Evolutionary conservation across 1,140 invertebrate genomes (phyloP).

Genomic region (Nylanderia fulva): DNA sequence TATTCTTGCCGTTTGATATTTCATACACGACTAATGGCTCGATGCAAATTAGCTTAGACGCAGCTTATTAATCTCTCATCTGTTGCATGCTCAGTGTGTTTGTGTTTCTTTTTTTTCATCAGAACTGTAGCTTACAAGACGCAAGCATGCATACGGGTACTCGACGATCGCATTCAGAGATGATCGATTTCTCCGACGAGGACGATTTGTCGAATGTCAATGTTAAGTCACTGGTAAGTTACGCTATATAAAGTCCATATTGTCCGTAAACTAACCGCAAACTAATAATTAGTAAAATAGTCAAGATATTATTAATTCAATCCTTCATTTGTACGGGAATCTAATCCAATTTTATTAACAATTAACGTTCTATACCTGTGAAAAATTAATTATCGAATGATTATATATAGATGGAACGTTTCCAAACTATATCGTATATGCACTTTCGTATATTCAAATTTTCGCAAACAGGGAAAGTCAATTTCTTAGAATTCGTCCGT

Average conservation of each 20-base stretch:
- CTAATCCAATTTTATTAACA: slow-evolving; percentile 22
- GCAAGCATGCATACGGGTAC: slow-evolving; percentile 80
- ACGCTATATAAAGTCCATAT: slow-evolving; percentile 33
- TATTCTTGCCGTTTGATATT: slow-evolving; percentile 18
- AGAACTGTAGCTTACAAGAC: slow-evolving; percentile 82
- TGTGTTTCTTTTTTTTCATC: slow-evolving; percentile 80
- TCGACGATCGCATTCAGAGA: slow-evolving; percentile 79
- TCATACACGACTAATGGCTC: slow-evolving; percentile 19
- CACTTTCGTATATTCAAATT: background rate
- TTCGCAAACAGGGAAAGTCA: background rate
- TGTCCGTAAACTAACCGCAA: background rate
- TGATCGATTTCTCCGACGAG: slow-evolving; percentile 82
- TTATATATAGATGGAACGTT: no score
- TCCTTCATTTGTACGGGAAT: background rate
- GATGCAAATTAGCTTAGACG: slow-evolving; percentile 40
- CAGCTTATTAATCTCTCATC: slow-evolving; percentile 42
- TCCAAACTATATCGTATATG: no score
- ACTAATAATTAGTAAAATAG: slow-evolving; percentile 7
- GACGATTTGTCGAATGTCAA: slow-evolving; percentile 87
- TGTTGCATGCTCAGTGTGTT: slow-evolving; percentile 78
- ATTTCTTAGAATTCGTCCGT: background rate
- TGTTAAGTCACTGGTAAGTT: slow-evolving; percentile 86
- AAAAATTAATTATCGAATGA: slow-evolving; percentile 7
- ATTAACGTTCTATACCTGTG: background rate
- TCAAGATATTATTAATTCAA: background rate